Percentiles rank a stretch among this genome's conserved stretches.
Conservation (phyloP, 2,888 invertebrate genomes). For the Aquatica leii region DNA sequence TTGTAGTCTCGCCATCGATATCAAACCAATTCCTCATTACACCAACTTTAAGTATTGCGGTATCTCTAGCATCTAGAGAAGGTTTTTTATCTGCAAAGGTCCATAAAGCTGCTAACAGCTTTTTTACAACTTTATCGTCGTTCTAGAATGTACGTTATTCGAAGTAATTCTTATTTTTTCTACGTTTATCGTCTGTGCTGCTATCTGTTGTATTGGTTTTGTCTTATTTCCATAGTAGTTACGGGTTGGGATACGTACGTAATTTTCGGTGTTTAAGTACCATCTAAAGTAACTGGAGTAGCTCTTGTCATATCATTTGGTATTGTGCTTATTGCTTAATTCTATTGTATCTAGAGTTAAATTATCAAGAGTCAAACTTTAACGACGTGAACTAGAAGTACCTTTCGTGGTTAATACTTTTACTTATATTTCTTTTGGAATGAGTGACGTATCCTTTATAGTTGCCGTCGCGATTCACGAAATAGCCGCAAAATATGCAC, state of each 20-base stretch:
- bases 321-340: conserved; percentile 38
- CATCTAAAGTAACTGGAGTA: conserved; percentile 65
- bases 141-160: conserved; percentile 59
- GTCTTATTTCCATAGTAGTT: conserved; percentile 45
- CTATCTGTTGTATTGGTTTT: conserved; percentile 53
- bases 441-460: too few species aligned
- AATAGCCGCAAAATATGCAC: too few species aligned
- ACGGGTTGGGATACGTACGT: conserved; percentile 43
- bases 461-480: too few species aligned
- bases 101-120: conserved; percentile 67
- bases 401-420: conserved; percentile 12
- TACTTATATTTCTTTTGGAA: too few species aligned
- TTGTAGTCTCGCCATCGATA: conserved; percentile 59
- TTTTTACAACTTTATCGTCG: conserved; percentile 42
- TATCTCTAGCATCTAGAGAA: conserved; percentile 38
- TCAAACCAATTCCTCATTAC: conserved; percentile 49
- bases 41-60: too few species aligned
- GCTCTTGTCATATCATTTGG: conserved; percentile 41
- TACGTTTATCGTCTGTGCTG: conserved; percentile 62
- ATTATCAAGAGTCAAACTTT: conserved; percentile 42
- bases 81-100: conserved; percentile 41
- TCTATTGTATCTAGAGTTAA: conserved; percentile 53
- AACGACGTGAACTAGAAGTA: conserved; percentile 27
- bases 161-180: conserved; percentile 61
- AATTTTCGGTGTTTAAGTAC: conserved; percentile 56